These are phyloP conservation scores for Drosophila ezoana DNA, from an alignment of 2,888 invertebrate genomes.

Conservation along the genomic window DNA sequence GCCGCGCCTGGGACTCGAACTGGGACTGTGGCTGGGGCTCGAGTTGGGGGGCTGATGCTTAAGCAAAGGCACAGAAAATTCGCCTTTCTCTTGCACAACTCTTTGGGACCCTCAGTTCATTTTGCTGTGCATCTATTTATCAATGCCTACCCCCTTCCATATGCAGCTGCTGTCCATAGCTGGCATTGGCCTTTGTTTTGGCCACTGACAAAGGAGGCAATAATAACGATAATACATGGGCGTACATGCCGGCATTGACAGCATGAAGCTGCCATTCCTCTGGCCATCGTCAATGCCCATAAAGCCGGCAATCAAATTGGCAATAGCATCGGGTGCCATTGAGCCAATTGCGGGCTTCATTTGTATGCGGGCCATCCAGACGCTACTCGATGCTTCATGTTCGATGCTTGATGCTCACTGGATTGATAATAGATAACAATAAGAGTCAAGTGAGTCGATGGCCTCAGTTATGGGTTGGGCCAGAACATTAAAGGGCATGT, in stretches of 20 bases:
- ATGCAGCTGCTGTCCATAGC: slow-evolving; percentile 10
- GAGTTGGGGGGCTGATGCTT: neutral
- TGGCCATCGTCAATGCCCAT: slow-evolving; percentile 13
- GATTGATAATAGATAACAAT: slow-evolving; percentile 42
- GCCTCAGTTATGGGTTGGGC: slow-evolving; percentile 18
- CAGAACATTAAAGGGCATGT: slow-evolving; percentile 18
- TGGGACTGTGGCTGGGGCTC: no score
- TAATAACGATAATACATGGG: slow-evolving; percentile 32
- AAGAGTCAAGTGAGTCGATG: slow-evolving; percentile 13
- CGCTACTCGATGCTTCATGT: slow-evolving; percentile 7
- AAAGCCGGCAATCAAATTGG: slow-evolving; percentile 26
- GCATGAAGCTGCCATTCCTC: slow-evolving; percentile 1
- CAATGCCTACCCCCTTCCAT: slow-evolving; percentile 19
- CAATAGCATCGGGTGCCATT: slow-evolving; percentile 27
- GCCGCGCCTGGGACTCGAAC: neutral
- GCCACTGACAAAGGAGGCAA: slow-evolving; percentile 26
- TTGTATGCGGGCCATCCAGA: slow-evolving; percentile 45
- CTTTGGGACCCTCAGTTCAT: slow-evolving; percentile 10
- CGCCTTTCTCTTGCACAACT: slow-evolving; percentile 6
- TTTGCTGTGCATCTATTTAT: slow-evolving; percentile 31
- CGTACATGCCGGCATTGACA: slow-evolving; percentile 17
- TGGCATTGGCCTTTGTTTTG: slow-evolving; percentile 38
- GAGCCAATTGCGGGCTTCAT: slow-evolving; percentile 17
- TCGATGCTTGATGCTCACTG: slow-evolving; percentile 13
- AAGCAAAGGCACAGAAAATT: slow-evolving; percentile 12